These are phyloP conservation scores for Helobdella robusta DNA, from an alignment of 2,888 invertebrate genomes.

Conservation along the genomic window DNA sequence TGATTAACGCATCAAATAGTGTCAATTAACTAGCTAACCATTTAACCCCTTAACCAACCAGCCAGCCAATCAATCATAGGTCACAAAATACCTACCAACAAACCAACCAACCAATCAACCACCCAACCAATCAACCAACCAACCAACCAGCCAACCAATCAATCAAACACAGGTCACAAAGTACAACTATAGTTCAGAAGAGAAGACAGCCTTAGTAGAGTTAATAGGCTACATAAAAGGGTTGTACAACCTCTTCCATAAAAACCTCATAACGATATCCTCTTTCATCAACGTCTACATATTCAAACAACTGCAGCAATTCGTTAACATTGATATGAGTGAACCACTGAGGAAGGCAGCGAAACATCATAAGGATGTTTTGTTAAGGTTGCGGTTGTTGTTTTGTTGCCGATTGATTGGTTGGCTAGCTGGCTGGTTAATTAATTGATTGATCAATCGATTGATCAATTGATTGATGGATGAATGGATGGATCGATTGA, in stretches of 20 bases:
- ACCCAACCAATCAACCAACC: background rate
- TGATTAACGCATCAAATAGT: no score
- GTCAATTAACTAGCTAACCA: no score
- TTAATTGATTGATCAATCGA: background rate
- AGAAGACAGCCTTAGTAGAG: constrained; percentile 93
- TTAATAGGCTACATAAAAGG: constrained; percentile 98
- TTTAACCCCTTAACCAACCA: no score
- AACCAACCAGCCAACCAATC: no score
- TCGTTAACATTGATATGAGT: constrained; percentile 75
- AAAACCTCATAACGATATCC: constrained; percentile 89
- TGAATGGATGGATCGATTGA: no score
- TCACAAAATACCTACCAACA: no score
- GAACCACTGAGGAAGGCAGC: constrained; percentile 90
- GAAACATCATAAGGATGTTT: constrained; percentile 88
- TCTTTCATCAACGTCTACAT: constrained; percentile 80
- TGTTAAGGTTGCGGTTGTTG: constrained; percentile 26
- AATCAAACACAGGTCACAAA: constrained; percentile 67
- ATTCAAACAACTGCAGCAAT: constrained; percentile 89
- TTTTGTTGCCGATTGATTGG: constrained; percentile 14
- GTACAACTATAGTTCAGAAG: constrained; percentile 91
- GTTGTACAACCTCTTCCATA: constrained; percentile 76
- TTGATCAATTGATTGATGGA: no score
- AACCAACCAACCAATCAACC: no score
- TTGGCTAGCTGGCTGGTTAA: background rate
- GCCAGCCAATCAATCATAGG: no score